Evolutionary conservation across 2,113 vertebrate species (phyloP).

Genomic region (Sigmodon hispidus): DNA sequence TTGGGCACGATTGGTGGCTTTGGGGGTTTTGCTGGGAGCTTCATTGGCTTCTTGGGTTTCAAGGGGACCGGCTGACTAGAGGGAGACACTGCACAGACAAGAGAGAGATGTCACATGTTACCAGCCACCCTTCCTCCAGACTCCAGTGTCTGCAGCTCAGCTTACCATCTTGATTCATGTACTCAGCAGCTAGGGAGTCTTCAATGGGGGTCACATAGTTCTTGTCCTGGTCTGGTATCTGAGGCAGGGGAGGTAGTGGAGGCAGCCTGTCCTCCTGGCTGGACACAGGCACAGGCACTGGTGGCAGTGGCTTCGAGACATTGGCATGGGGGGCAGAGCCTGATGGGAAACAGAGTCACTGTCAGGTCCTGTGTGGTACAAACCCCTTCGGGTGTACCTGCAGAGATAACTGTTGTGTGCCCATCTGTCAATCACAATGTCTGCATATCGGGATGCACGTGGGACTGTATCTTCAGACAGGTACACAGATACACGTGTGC

Average conservation of each 20-base stretch:
- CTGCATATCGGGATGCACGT: neutral
- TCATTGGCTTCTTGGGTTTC: slow-evolving; percentile 22
- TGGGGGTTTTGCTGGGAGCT: slow-evolving; percentile 26
- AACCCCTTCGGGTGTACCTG: neutral
- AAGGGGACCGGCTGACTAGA: fast-evolving
- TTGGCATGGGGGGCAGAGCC: neutral
- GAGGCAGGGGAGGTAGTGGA: neutral
- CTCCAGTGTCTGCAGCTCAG: fast-evolving
- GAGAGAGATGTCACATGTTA: neutral
- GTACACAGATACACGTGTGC: neutral
- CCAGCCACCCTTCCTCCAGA: neutral
- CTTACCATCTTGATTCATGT: slow-evolving; percentile 59
- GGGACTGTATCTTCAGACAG: neutral
- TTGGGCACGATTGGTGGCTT: neutral
- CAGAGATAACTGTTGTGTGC: neutral
- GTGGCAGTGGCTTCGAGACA: neutral
- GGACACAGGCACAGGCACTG: neutral
- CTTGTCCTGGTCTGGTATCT: neutral
- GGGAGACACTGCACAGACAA: neutral
- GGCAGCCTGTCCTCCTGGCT: slow-evolving; percentile 33
- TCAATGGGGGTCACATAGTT: slow-evolving; percentile 69
- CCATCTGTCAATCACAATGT: neutral
- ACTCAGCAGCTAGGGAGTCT: neutral
- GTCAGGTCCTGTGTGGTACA: neutral
- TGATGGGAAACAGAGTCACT: neutral